Percentiles rank a stretch among this genome's conserved stretches.
Conservation (phyloP, 2,113 vertebrate genomes). For the Mesoclemmys tuberculata region DNA sequence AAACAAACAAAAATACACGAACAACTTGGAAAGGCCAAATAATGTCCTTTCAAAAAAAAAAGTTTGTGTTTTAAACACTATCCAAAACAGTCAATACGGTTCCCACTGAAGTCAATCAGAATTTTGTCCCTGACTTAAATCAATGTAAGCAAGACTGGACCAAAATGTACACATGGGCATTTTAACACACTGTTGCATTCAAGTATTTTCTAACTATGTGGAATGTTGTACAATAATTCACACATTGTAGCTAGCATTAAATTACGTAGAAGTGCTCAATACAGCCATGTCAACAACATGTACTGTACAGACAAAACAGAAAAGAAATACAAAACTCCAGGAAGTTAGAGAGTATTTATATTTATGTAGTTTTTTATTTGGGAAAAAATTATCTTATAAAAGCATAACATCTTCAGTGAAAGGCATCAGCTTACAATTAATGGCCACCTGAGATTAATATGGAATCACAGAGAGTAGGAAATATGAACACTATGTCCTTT, state of each 20-base stretch:
- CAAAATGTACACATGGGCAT: neutral
- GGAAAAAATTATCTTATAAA: neutral
- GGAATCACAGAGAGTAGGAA: neutral
- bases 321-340: neutral
- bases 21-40: constrained; percentile 20
- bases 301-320: neutral
- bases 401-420: neutral
- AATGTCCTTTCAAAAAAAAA: neutral
- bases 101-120: neutral
- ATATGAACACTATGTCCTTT: neutral
- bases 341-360: fast-evolving
- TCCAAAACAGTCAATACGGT: neutral
- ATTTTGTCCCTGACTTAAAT: neutral
- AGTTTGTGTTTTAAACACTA: neutral
- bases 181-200: neutral
- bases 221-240: neutral
- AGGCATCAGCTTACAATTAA: neutral
- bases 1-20: neutral
- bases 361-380: neutral
- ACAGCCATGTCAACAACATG: neutral
- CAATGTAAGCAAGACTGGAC: neutral
- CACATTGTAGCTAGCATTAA: neutral
- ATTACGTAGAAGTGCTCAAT: neutral
- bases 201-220: neutral
- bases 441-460: neutral